Percentiles rank a stretch among this genome's conserved stretches.
phyloP scores from a whole-genome alignment of 1,140 invertebrate species.

The Artemia franciscana region DNA sequence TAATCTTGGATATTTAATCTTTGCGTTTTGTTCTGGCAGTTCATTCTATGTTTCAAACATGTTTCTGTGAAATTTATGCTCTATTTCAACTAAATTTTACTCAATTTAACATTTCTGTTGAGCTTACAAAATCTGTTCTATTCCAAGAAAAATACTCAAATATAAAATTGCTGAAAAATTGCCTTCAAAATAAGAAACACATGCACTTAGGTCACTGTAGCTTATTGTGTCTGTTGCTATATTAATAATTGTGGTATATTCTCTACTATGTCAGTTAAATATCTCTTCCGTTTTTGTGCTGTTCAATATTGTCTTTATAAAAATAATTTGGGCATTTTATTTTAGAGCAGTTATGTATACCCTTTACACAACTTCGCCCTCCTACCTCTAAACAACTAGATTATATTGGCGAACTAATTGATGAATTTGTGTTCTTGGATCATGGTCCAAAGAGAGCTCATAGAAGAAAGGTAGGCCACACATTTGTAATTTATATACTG shows the following conservation, averaged over 20 bases:
- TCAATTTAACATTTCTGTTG: too few relatives aligned
- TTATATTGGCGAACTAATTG: conserved; percentile 44
- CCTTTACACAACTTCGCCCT: conserved; percentile 21
- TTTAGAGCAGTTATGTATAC: conserved; percentile 13
- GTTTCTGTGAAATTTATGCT: too few relatives aligned
- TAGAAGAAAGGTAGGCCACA: conserved; percentile 20
- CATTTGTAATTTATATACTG: neutral
- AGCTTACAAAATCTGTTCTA: too few relatives aligned
- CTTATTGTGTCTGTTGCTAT: neutral
- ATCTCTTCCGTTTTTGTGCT: too few relatives aligned
- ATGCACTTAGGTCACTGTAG: neutral
- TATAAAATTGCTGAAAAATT: too few relatives aligned
- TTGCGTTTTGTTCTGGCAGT: too few relatives aligned
- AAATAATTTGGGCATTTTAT: conserved; percentile 4
- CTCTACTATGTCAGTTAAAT: neutral
- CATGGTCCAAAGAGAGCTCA: conserved; percentile 33
- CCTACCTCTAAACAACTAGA: conserved; percentile 30
- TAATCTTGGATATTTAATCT: too few relatives aligned
- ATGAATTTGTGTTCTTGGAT: conserved; percentile 58
- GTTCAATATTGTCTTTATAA: neutral
- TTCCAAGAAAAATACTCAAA: too few relatives aligned
- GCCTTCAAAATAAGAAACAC: neutral
- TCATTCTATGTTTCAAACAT: too few relatives aligned
- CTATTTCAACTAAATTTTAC: too few relatives aligned
- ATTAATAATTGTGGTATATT: neutral